These are phyloP conservation scores for Chionis minor DNA, from an alignment of 2,113 vertebrate species.

Conservation along the genomic window DNA sequence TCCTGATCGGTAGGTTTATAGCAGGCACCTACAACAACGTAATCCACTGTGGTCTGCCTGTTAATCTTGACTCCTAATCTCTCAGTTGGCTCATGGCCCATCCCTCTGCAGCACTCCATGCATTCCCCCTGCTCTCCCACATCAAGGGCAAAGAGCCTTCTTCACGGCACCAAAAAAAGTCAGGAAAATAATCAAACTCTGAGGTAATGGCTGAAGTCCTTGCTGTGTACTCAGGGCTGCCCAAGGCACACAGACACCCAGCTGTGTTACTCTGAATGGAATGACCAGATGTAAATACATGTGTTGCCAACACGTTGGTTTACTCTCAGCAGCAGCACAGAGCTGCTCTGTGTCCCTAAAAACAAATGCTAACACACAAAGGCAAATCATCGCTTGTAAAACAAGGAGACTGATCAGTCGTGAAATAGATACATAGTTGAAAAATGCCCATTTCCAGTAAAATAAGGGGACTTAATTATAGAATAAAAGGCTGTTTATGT, in stretches of 20 bases:
- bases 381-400: not conserved
- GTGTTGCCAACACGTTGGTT: fast-evolving
- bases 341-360: not conserved
- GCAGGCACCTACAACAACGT: not conserved
- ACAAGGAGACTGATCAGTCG: not conserved
- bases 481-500: not conserved
- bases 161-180: not conserved
- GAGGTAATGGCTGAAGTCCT: not conserved
- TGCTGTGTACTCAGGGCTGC: not conserved
- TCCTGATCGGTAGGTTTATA: not conserved
- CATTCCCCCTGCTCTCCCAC: not conserved
- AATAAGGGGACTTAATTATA: not conserved
- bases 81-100: not conserved
- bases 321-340: not conserved
- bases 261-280: fast-evolving
- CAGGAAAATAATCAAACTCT: not conserved
- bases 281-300: not conserved
- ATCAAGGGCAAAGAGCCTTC: not conserved
- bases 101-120: fast-evolving
- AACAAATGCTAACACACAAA: not conserved
- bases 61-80: not conserved
- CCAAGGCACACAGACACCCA: not conserved
- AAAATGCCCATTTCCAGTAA: not conserved
- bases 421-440: not conserved
- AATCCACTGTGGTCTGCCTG: not conserved